Conservation (phyloP, 2,888 invertebrate genomes). For the Cataglyphis rosenhaueri region DNA sequence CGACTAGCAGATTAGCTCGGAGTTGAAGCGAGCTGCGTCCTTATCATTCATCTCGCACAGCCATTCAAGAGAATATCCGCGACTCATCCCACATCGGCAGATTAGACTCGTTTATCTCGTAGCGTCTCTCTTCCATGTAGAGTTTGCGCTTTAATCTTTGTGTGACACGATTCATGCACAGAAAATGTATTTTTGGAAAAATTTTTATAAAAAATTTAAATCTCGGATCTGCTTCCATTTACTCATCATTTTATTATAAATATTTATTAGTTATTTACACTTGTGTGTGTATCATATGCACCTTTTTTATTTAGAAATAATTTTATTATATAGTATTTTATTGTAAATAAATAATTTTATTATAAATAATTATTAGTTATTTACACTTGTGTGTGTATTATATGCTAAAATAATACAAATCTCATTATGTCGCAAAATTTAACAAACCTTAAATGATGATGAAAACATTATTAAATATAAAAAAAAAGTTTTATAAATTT, state of each 20-base stretch:
- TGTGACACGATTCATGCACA: background rate
- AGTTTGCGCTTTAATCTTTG: conserved; percentile 4
- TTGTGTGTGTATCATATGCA: background rate
- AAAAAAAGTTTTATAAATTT: background rate
- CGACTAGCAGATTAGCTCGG: conserved; percentile 65
- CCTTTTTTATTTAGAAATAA: background rate
- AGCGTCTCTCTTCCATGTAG: conserved; percentile 5
- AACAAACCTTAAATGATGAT: background rate
- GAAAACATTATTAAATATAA: background rate
- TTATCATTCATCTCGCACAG: conserved; percentile 54
- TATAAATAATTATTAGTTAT: background rate
- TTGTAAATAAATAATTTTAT: background rate
- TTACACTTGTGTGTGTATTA: background rate
- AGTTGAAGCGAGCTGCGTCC: conserved; percentile 10
- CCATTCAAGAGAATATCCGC: conserved; percentile 49
- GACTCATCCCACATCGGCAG: conserved; percentile 20
- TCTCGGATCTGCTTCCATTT: background rate
- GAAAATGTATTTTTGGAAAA: background rate
- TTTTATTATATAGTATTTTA: too few species aligned
- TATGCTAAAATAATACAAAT: background rate
- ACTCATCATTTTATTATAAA: background rate
- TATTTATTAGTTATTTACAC: background rate
- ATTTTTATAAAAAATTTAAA: background rate
- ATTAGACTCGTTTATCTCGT: background rate
- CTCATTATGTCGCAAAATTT: background rate